Evolutionary conservation across 2,113 vertebrate genomes (phyloP).

Genomic region (Trachemys scripta): DNA sequence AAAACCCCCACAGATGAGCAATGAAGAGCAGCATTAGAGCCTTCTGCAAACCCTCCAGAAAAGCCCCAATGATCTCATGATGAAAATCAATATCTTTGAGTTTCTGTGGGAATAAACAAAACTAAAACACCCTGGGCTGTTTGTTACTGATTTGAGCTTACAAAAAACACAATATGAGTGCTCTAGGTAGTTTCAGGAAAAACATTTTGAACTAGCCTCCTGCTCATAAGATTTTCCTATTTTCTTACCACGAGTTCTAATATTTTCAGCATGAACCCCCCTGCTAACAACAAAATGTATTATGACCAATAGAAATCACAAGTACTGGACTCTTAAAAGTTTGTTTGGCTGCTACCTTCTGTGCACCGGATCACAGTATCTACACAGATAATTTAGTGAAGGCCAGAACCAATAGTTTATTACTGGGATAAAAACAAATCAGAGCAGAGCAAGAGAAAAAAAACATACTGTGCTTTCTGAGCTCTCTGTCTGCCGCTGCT

Average conservation of each 20-base stretch:
- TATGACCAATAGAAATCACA: not conserved
- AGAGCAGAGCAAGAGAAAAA: not conserved
- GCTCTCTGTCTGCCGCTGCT: not conserved
- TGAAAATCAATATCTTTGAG: not conserved
- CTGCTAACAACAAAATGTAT: not conserved
- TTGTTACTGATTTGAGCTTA: not conserved
- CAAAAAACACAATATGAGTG: not conserved
- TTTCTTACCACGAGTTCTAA: not conserved
- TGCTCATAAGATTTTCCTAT: not conserved
- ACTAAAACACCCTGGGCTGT: not conserved
- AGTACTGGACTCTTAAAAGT: not conserved
- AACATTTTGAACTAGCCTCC: not conserved
- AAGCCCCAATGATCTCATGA: not conserved
- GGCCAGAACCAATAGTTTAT: not conserved
- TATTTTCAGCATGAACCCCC: not conserved
- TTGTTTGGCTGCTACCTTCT: not conserved
- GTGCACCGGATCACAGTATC: not conserved
- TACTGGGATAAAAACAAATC: not conserved
- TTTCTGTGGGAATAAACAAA: not conserved
- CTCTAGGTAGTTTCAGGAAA: not conserved
- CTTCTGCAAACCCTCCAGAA: not conserved
- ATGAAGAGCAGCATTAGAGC: not conserved
- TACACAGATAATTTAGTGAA: not conserved
- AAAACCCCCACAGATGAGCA: not conserved
- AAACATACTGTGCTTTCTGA: conserved; percentile 59